phyloP scores from a whole-genome alignment of 2,888 invertebrate genomes.

The Erebia ligea region DNA sequence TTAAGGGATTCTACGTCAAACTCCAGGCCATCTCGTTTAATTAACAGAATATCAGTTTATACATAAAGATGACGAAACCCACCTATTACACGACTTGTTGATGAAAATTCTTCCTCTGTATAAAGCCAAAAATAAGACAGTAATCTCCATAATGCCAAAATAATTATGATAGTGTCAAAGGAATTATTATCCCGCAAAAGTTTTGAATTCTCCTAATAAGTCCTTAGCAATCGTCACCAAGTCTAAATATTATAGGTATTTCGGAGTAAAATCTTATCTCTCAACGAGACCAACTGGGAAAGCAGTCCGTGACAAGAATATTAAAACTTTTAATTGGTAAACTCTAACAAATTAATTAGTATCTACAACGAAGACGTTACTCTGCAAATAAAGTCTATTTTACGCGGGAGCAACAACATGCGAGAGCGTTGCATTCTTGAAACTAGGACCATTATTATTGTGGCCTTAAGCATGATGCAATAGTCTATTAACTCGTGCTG shows the following conservation, averaged over 20 bases:
- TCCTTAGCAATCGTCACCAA: background rate
- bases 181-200: background rate
- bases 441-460: too few relatives aligned
- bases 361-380: background rate
- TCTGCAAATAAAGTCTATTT: background rate
- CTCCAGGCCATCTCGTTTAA: too few relatives aligned
- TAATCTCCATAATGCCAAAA: background rate
- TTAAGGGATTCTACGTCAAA: too few relatives aligned
- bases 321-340: conserved; percentile 18
- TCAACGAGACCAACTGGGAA: background rate
- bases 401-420: too few relatives aligned
- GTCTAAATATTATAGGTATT: conserved; percentile 11
- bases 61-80: background rate
- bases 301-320: conserved; percentile 2
- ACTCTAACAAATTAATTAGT: conserved; percentile 11
- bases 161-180: conserved; percentile 3
- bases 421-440: too few relatives aligned
- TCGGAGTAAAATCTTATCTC: background rate
- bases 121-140: background rate
- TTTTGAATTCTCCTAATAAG: background rate
- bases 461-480: too few relatives aligned
- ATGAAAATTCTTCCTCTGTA: background rate
- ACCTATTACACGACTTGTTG: background rate
- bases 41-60: too few relatives aligned
- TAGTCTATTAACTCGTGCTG: too few relatives aligned